Evolutionary conservation across 1,140 invertebrate species (phyloP).

Genomic region (Calosoma granatense): DNA sequence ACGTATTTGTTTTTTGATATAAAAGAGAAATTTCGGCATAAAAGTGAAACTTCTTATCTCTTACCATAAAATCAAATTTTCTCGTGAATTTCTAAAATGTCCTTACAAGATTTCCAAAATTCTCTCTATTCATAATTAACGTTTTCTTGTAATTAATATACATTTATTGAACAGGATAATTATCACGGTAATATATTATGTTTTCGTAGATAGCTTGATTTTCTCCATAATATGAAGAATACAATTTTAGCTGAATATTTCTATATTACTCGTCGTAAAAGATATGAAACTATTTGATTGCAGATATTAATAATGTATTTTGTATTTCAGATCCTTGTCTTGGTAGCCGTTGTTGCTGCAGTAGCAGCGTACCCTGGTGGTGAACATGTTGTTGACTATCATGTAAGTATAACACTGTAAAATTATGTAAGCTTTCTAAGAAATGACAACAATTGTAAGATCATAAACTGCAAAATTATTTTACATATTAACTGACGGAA

Average conservation of each 20-base stretch:
- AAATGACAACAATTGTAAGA: too few relatives aligned
- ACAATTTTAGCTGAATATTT: too few relatives aligned
- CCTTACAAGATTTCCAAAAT: background rate
- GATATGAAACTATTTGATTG: too few relatives aligned
- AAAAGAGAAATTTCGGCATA: too few relatives aligned
- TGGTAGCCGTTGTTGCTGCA: background rate
- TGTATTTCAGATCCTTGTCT: background rate
- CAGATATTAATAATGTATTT: too few relatives aligned
- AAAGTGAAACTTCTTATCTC: background rate
- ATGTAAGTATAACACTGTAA: background rate
- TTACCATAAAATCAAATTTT: too few relatives aligned
- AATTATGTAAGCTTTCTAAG: background rate
- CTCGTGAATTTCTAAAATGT: background rate
- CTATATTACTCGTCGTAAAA: too few relatives aligned
- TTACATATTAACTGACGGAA: too few relatives aligned
- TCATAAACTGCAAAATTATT: too few relatives aligned
- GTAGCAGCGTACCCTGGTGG: background rate
- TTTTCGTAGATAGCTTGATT: background rate
- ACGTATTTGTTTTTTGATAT: too few relatives aligned
- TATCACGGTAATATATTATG: background rate
- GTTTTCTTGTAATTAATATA: background rate
- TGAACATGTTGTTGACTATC: background rate
- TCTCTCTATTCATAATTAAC: background rate
- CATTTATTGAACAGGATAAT: background rate
- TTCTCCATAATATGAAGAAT: too few relatives aligned